Base-by-base conservation (phyloP, 2,888 invertebrate species). In the Quadroppia sp. region DNA sequence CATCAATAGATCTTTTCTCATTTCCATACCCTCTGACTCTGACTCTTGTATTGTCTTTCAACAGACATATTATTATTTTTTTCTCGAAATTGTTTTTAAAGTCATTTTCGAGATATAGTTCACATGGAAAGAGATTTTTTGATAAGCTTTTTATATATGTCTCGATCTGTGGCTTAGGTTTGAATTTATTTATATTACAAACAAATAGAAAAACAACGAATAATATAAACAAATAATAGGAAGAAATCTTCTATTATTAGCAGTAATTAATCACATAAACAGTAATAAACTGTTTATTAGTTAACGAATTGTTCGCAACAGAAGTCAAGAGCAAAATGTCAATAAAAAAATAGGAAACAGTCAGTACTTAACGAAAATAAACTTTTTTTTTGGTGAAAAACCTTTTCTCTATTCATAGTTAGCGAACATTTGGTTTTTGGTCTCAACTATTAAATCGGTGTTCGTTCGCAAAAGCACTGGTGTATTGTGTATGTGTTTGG, bases 21-120 rank as follows among this genome's bases (percentile, higher is more conserved):
- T 15, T 11, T 30, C 28, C 53, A 56, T 15, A 15, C 23, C 28
- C 53, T 25, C 50, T 17, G 32, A 40, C 11, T 32, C 28, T 23
- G 23, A 25, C 30, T 64, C 32, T 64, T 40, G 11, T 64, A n/a
- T 64, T 64, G 20, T 64, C 64, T 25, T 9, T 25, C 53, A 20
- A 3, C 11, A 13, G 15, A 64, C 64, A 20, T 64, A 40, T 64
- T 20, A 64, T 64, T 64, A 64, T 40, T 64, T 64, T 61, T 64
- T 36, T 32, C 7, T n/a, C n/a, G 32, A 40, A 36, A 40, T 64
- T 3, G 20, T 64, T 40, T 64, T 64, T 40, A 20, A 6, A 64
- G 20, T 17, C 11, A 40, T 40, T 40, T 36, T 61, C 23, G 11
- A 40, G 23, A 64, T 23, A 30, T 11, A 30, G 28, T 56, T 56